These are phyloP conservation scores for Hiodon tergisus DNA, from an alignment of 2,113 vertebrate species.

Conservation along the genomic window DNA sequence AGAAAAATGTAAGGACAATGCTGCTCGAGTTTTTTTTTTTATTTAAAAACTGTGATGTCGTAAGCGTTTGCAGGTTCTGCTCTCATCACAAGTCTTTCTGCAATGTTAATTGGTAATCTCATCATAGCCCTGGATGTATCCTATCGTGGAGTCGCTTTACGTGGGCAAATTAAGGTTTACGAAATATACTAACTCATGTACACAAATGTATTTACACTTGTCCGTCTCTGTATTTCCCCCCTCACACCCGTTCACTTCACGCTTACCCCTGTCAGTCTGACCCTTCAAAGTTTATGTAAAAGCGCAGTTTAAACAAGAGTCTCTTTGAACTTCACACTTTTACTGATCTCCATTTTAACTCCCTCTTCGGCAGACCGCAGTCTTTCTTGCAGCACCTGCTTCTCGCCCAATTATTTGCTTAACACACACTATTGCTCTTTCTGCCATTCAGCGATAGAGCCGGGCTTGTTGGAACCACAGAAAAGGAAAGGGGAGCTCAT, in stretches of 20 bases:
- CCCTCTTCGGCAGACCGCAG: slow-evolving; percentile 13
- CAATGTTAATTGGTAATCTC: too few relatives aligned
- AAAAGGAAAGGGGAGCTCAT: slow-evolving; percentile 46
- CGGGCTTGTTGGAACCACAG: slow-evolving; percentile 38
- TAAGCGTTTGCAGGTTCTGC: not conserved
- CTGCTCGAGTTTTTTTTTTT: not conserved
- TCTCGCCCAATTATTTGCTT: slow-evolving; percentile 60
- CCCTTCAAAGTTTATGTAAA: slow-evolving; percentile 33
- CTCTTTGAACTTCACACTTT: slow-evolving; percentile 50
- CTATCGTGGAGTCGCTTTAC: too few relatives aligned
- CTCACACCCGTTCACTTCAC: not conserved
- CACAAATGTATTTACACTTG: too few relatives aligned
- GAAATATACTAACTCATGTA: too few relatives aligned
- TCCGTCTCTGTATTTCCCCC: too few relatives aligned
- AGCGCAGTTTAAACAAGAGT: slow-evolving; percentile 45
- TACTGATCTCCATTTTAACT: slow-evolving; percentile 39
- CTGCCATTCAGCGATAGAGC: slow-evolving; percentile 46
- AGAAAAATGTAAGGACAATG: not conserved
- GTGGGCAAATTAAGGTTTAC: too few relatives aligned
- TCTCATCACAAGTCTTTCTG: not conserved
- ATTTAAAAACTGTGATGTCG: not conserved
- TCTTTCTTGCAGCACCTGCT: slow-evolving; percentile 56
- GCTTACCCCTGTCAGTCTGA: not conserved
- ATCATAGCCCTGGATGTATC: too few relatives aligned
- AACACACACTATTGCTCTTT: slow-evolving; percentile 47